Evolutionary conservation across 2,113 vertebrate genomes (phyloP).

Genomic region (Aldabrachelys gigantea): DNA sequence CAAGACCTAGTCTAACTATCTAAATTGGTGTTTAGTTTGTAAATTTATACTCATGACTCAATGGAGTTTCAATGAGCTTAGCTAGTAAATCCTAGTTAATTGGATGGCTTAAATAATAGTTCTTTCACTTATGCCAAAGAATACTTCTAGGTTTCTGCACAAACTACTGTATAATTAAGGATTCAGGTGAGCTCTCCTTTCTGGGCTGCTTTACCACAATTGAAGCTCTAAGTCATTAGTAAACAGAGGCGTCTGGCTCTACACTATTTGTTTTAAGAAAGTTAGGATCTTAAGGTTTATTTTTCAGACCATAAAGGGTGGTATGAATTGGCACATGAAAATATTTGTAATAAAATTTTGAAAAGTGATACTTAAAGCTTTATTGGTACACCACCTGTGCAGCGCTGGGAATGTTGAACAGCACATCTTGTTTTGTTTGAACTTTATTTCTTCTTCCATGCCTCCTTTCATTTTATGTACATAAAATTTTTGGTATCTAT

Average conservation of each 20-base stretch:
- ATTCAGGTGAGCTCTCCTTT: neutral
- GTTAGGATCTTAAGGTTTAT: neutral
- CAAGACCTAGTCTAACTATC: fast-evolving
- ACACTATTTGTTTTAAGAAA: neutral
- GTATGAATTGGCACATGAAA: constrained; percentile 2
- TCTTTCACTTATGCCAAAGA: neutral
- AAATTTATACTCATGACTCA: neutral
- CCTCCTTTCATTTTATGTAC: neutral
- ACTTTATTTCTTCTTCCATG: constrained; percentile 19
- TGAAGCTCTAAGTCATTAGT: neutral
- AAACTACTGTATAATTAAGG: neutral
- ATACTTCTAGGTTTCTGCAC: neutral
- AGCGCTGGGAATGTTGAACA: constrained; percentile 6
- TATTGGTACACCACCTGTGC: neutral
- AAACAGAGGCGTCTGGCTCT: neutral
- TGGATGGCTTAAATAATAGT: neutral
- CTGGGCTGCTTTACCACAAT: neutral
- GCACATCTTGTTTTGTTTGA: constrained; percentile 4
- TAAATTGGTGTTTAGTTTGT: neutral
- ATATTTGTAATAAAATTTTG: neutral
- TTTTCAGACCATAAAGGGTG: neutral
- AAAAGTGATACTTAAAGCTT: constrained; percentile 18
- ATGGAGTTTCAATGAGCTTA: neutral
- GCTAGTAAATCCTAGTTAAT: neutral
- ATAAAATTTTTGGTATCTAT: constrained; percentile 17